Base-by-base conservation (phyloP, 2,113 vertebrate genomes). In the Collichthys lucidus region DNA sequence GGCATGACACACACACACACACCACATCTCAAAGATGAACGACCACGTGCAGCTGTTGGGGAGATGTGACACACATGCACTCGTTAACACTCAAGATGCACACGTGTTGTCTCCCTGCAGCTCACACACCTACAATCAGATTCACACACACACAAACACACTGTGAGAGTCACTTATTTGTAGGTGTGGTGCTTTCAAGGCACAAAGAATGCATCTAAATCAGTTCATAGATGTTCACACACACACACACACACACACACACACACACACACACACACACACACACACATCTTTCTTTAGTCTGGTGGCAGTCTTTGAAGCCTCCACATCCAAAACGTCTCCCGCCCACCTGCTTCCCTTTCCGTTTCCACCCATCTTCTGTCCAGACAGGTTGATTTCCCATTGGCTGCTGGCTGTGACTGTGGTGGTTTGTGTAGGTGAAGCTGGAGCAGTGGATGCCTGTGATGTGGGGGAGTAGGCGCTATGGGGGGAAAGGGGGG, bases 31-130 rank as follows among this genome's bases (percentile, higher is more conserved):
- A 53, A 70, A 71, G 44, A 50, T 64, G 44, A 69, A 16, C 79
- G 50, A 83, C 72, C 71, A 70, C 44, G 56, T 61, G n/a, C 87
- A 86, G 80, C 87, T 83, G 77, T 22, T 46, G 10, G 24, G 70
- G 78, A 82, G 80, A 40, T 63, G 35, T 40, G 61, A 79, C 40
- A 84, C 72, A 82, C 40, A 55, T 75, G 59, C 47, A 74, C 59
- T 53, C 62, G 83, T 78, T 72, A 56, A 73, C 77, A 60, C 74
- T 35, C 40, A 20, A 35, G 47, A 83, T 71, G 29, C 14, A 55
- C 63, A 66, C 60, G 53, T 65, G 62, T 26, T 66, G 42, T 77
- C 24, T 40, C 60, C 12, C 12, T 76, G 64, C 50, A 73, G 47
- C 59, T 73, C 19, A 50, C 24, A 77, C 57, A 78, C 24, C 50